These are phyloP conservation scores for Hucho hucho DNA, from an alignment of 2,113 vertebrate species.

Conservation along the genomic window DNA sequence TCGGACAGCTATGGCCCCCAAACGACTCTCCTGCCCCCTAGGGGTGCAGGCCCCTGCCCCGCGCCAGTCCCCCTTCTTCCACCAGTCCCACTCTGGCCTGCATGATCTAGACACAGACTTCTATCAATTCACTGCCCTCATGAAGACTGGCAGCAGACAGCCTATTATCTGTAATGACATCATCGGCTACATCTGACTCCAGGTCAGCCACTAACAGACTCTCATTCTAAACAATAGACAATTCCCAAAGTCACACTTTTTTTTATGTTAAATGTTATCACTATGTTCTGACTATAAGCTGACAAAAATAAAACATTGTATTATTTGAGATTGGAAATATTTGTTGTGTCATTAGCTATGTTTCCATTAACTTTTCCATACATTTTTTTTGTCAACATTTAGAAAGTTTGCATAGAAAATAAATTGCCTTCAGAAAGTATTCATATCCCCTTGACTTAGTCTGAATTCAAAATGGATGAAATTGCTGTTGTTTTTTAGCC, in stretches of 20 bases:
- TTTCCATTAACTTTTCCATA: no score
- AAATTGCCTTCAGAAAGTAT: not conserved
- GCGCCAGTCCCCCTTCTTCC: constrained; percentile 82
- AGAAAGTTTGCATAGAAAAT: no score
- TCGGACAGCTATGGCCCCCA: constrained; percentile 70
- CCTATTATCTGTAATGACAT: constrained; percentile 94
- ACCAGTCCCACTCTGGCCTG: constrained; percentile 84
- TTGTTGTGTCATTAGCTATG: constrained; percentile 14
- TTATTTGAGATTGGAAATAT: constrained; percentile 15
- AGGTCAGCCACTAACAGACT: not conserved
- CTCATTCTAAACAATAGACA: constrained; percentile 20
- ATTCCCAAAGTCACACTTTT: constrained; percentile 53
- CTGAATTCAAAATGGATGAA: no score
- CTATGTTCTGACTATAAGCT: constrained; percentile 34
- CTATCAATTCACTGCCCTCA: constrained; percentile 82
- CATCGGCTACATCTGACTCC: constrained; percentile 86
- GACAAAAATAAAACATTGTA: constrained; percentile 45
- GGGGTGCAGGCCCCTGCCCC: constrained; percentile 68
- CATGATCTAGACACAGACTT: constrained; percentile 83
- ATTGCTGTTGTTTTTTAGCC: no score
- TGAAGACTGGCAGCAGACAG: constrained; percentile 92
- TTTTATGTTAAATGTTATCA: constrained; percentile 20
- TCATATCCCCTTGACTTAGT: no score
- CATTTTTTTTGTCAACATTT: no score
- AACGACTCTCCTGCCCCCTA: constrained; percentile 89